Percentiles rank a stretch among this genome's conserved stretches.
Evolutionary conservation across 2,797 vertebrate genomes (phyloP).

Genomic region (Dipus sagitta): DNA sequence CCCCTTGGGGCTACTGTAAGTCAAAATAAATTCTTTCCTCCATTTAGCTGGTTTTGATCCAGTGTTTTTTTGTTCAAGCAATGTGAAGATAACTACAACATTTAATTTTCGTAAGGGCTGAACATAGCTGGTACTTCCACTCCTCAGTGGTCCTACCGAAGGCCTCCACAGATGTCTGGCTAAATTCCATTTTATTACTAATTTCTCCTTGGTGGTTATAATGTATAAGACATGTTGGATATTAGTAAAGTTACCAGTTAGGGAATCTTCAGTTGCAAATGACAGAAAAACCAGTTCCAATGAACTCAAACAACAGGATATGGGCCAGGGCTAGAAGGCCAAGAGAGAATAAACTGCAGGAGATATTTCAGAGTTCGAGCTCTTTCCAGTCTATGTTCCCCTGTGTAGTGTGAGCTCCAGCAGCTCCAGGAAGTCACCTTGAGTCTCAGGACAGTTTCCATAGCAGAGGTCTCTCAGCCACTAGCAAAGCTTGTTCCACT

Average conservation of each 20-base stretch:
- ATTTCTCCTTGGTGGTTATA: background rate
- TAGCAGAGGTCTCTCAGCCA: background rate
- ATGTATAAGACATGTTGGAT: background rate
- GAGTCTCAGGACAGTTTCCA: background rate
- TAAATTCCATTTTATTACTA: background rate
- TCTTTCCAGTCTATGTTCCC: background rate
- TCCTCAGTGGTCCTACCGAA: background rate
- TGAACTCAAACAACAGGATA: background rate
- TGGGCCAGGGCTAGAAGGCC: background rate
- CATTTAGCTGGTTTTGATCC: too few species aligned
- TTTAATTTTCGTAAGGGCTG: rapidly evolving
- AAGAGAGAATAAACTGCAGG: background rate
- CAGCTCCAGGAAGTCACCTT: background rate
- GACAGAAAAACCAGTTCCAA: background rate
- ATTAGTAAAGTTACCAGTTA: background rate
- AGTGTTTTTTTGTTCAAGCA: too few species aligned
- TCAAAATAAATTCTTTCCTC: too few species aligned
- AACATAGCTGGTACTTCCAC: background rate
- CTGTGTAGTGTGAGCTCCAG: background rate
- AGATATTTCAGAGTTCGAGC: too few species aligned
- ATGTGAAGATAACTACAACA: background rate
- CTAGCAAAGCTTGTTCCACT: rapidly evolving
- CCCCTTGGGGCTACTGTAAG: too few species aligned
- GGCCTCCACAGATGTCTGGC: background rate
- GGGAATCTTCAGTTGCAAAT: background rate